Evolutionary conservation across 2,797 vertebrate species (phyloP), one percentile per base, ranked within the genome.

Genomic region (Phoeniculus purpureus): DNA sequence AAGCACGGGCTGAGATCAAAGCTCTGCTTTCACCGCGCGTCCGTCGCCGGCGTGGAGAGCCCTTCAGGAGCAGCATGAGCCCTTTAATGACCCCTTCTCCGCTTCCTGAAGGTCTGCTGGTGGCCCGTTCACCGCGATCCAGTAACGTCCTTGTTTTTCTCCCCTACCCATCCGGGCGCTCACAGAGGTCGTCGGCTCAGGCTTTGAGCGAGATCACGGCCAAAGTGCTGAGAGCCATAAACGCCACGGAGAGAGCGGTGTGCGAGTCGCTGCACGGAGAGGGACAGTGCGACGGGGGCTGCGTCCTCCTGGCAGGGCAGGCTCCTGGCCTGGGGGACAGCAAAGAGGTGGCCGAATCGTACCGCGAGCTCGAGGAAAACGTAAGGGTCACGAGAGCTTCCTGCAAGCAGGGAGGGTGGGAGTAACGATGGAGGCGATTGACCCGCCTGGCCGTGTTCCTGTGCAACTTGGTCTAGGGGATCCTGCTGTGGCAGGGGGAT

Each of bases 151-250:
- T 10, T 72, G 2, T 76, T 90, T 59, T 50, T 84, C 18, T 18
- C 5, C 18, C 23, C 18, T 7, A 4, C 60, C 70, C 66, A 7
- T 47, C 25, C 43, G 55, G 97, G 96, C 89, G 89, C 98, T 97
- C 95, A 3, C 91, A 98, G 98, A 98, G 97, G 97, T 98, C 97
- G 0, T 97, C 97, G 2, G 98, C 98, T 15, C 97, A 98, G 60
- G 98, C 97, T 97, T 97, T 99, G 95, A 98, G 98, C 37, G 98
- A 98, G 97, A 98, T 98, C 98, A 98, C 98, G 70, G 98, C 97
- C 94, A 97, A 98, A 97, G 97, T 97, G 87, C 96, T 98, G 97
- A 98, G 98, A 97, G 98, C 98, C 96, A 97, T 98, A 97, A 98
- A 98, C 62, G 97, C 98, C 94, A 98, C 97, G 86, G 98, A 98